Evolutionary conservation across 1,140 invertebrate genomes (phyloP).

Genomic region (Pogonomyrmex californicus): DNA sequence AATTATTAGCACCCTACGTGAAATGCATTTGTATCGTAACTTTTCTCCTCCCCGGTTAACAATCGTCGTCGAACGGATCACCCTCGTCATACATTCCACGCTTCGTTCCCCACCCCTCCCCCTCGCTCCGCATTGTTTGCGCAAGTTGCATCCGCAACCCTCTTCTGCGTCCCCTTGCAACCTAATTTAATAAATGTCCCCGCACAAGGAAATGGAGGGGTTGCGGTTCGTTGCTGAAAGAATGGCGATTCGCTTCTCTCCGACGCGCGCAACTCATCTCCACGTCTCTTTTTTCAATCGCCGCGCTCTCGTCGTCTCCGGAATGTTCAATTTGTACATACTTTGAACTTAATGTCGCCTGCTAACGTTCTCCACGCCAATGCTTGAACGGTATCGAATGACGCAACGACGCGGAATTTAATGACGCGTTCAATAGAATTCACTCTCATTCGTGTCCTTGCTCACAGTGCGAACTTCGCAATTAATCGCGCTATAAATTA

Average conservation of each 20-base stretch:
- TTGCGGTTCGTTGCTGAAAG: slow-evolving; percentile 55
- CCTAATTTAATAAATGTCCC: slow-evolving; percentile 75
- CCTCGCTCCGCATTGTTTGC: slow-evolving; percentile 15
- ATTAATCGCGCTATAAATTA: slow-evolving; percentile 36
- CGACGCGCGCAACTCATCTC: neutral
- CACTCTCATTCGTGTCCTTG: neutral
- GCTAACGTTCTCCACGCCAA: slow-evolving; percentile 31
- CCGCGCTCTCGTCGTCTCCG: slow-evolving; percentile 20
- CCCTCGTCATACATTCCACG: slow-evolving; percentile 60
- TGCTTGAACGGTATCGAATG: slow-evolving; percentile 53
- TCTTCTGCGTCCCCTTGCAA: slow-evolving; percentile 54
- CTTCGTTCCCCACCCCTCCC: neutral
- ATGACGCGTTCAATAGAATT: slow-evolving; percentile 33
- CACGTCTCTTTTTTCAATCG: slow-evolving; percentile 19
- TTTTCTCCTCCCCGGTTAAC: slow-evolving; percentile 20
- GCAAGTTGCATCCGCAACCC: slow-evolving; percentile 47
- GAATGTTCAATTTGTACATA: slow-evolving; percentile 73
- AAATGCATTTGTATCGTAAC: slow-evolving; percentile 48
- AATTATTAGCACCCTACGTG: slow-evolving; percentile 50
- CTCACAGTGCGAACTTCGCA: neutral
- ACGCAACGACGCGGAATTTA: slow-evolving; percentile 54
- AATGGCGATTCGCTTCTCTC: slow-evolving; percentile 33
- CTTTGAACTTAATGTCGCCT: slow-evolving; percentile 63
- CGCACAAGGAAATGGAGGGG: slow-evolving; percentile 45
- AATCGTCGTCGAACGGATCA: slow-evolving; percentile 45